phyloP scores from a whole-genome alignment of 2,113 vertebrate species.

The Salvelinus namaycush region DNA sequence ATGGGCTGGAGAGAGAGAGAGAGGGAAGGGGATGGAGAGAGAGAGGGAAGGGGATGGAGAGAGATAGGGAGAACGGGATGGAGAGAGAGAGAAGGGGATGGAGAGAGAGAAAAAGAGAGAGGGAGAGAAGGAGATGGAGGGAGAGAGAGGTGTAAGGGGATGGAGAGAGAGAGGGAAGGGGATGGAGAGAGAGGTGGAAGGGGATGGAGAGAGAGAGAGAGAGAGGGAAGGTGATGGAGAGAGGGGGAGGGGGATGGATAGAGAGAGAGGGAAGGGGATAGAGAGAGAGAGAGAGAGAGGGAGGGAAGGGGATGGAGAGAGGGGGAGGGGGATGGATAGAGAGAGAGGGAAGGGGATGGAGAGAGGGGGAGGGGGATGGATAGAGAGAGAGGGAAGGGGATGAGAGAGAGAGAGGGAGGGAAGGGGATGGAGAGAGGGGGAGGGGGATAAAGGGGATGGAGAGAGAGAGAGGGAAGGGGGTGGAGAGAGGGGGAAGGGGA shows the following conservation, averaged over 20 bases:
- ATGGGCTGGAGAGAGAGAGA: neutral
- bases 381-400: too few relatives aligned
- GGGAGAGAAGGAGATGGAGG: neutral
- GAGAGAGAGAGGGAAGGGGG: too few relatives aligned
- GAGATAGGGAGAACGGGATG: slow-evolving; percentile 14
- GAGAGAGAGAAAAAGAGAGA: slow-evolving; percentile 8
- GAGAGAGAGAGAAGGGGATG: slow-evolving; percentile 30
- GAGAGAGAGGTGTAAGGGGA: slow-evolving; percentile 21
- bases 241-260: neutral
- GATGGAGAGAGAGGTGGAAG: slow-evolving; percentile 18
- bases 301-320: too few relatives aligned
- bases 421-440: too few relatives aligned
- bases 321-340: too few relatives aligned
- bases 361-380: too few relatives aligned
- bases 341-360: too few relatives aligned
- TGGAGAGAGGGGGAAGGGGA: too few relatives aligned
- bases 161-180: neutral
- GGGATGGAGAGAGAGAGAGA: slow-evolving; percentile 31
- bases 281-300: neutral
- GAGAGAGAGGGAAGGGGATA: slow-evolving; percentile 23
- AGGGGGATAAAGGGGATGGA: too few relatives aligned
- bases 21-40: slow-evolving; percentile 4
- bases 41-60: slow-evolving; percentile 18
- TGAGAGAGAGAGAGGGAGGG: too few relatives aligned
- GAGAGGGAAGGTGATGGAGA: slow-evolving; percentile 30